Conservation (phyloP, 2,113 vertebrate genomes). For the Anseranas semipalmata region DNA sequence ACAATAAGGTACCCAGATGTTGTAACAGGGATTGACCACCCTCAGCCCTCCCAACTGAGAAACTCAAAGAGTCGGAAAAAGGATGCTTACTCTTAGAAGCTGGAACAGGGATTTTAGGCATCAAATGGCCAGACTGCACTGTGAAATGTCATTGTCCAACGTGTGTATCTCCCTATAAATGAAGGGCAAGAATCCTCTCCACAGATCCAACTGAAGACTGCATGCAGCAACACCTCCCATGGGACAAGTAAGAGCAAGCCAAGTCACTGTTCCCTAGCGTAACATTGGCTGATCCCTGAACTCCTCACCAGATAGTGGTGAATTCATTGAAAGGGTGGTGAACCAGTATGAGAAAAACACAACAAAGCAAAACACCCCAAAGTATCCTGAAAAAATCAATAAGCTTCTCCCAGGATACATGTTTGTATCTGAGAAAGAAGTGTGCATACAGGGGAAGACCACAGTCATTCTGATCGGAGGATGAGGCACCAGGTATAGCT, state of each 20-base stretch:
- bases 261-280: background rate
- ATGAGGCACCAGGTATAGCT: background rate
- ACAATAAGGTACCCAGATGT: background rate
- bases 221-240: background rate
- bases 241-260: background rate
- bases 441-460: background rate
- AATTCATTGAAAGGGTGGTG: background rate
- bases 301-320: background rate
- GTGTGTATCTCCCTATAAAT: background rate
- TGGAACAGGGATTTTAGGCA: background rate
- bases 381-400: background rate
- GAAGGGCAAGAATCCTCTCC: background rate
- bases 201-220: background rate
- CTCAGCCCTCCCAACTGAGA: background rate
- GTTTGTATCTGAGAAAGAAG: background rate
- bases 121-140: background rate
- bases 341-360: background rate
- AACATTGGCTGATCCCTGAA: background rate
- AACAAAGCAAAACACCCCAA: background rate
- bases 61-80: background rate
- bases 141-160: accelerated
- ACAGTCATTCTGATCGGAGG: background rate
- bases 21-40: background rate
- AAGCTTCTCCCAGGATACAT: background rate
- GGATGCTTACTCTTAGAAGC: background rate